Evolutionary conservation across 2,797 vertebrate genomes (phyloP), one percentile per base, ranked within the genome.

Genomic region (Myotis pilosus): DNA sequence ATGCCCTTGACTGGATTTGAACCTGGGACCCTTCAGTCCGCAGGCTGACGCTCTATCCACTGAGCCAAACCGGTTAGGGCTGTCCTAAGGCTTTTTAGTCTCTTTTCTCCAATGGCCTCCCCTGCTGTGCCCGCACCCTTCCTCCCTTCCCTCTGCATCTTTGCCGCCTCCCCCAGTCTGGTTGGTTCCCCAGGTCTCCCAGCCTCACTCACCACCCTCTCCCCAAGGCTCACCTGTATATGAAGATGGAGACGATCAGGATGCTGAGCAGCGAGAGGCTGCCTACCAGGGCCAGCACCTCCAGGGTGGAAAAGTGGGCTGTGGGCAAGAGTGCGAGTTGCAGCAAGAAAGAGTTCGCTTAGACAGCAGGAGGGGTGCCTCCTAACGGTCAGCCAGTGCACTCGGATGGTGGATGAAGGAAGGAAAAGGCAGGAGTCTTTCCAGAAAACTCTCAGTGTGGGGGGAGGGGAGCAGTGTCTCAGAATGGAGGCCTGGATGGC

Each of bases 291-390:
- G 98, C 98, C 71, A 99, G 97, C 96, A 99, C 98, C 97, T 99
- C 99, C 94, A 99, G 98, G 75, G 98, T 98, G 92, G 99, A 98
- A 94, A 99, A 98, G 38, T 98, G 98, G 92, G 98, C 99, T 99
- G 98, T 36, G 49, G 22, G 49, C 33, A 78, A 93, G 85, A 83
- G 78, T 38, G 80, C 75, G 0, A 74, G 55, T 71, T 17, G 55
- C 5, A 30, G 62, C 71, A 76, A 87, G n/a, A 84, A 44, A 92
- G 85, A 75, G 30, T 41, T 62, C 23, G 69, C 55, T 93, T 76
- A 83, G 78, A 92, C 4, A 47, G 22, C 49, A 53, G 47, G 17
- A 80, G 41, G 38, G 38, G 78, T 78, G 62, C 2, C 62, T 44
- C 87, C 64, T n/a, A 22, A 53, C 6, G 87, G 66, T 36, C 49